Base-by-base conservation (phyloP, 2,797 vertebrate genomes). In the Botia kubotai region DNA sequence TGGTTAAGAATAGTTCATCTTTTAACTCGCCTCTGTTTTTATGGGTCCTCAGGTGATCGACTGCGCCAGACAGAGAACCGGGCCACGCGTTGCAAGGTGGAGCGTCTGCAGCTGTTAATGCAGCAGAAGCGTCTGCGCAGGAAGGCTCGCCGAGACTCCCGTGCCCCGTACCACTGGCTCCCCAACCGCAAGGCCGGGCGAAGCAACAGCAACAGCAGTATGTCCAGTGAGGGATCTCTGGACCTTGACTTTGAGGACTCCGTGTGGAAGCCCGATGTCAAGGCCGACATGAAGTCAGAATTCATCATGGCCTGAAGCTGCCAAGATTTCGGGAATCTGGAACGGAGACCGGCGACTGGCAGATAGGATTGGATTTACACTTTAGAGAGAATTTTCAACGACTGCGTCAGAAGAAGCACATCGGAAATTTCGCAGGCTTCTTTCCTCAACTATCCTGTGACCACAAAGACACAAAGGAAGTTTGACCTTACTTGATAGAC, bases 161-260 rank as follows among this genome's bases (percentile, higher is more conserved):
- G 98, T 0, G 96, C 92, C 0, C 98, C 97, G 0, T 99, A 98
- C 85, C 97, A 96, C 80, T 97, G 97, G 97, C 93, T 97, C 60
- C 95, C 96, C 75, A 97, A 96, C 89, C 96, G 97, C 82, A 98
- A 98, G 86, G 92, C 97, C 0, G 95, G 94, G 26, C 96, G 97
- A 80, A 97, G 95, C 86, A 96, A 96, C 94, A 98, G 96, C 92
- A 96, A 96, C 93, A 95, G 96, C 93, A 93, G 96, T 78, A 93
- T 96, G 87, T 97, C 96, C 53, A 94, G 96, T 1, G 96, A 98
- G 77, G 94, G 96, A 88, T 97, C 96, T 89, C 91, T 99, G 72
- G 97, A 99, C 90, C 94, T 98, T 89, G 97, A 98, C 94, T 98
- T 97, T 86, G 97, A 99, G 82, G 98, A 98, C 88, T 97, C 97